phyloP scores from a whole-genome alignment of 1,140 invertebrate genomes.

The Trachelipus rathkii region DNA sequence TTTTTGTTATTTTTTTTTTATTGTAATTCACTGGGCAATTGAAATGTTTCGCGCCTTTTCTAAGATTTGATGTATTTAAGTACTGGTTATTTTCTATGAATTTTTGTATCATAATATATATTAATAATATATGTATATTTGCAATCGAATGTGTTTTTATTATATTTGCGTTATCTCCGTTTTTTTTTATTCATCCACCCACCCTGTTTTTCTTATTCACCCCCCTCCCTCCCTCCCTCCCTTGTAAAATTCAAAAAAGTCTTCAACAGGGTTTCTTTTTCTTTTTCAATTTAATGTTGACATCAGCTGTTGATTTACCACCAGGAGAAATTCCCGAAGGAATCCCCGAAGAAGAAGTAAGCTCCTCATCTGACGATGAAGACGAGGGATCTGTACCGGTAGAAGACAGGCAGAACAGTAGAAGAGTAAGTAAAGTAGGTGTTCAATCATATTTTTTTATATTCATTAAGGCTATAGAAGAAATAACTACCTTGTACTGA shows the following conservation, averaged over 20 bases:
- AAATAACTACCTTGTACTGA: no score
- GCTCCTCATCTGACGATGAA: slow-evolving; percentile 52
- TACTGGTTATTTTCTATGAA: no score
- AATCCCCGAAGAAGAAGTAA: slow-evolving; percentile 57
- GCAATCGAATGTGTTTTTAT: no score
- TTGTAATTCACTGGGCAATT: no score
- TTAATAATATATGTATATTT: no score
- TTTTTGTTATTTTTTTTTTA: no score
- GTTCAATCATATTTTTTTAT: neutral
- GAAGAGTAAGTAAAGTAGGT: slow-evolving; percentile 33
- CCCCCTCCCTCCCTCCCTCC: neutral
- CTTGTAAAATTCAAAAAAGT: no score
- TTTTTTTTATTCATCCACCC: neutral
- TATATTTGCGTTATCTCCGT: no score
- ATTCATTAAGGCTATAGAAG: neutral
- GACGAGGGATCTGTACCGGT: slow-evolving; percentile 52
- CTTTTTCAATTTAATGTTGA: slow-evolving; percentile 1
- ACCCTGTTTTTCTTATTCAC: neutral
- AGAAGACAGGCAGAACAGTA: slow-evolving; percentile 46
- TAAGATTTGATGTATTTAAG: no score
- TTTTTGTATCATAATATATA: no score
- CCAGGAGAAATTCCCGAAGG: slow-evolving; percentile 54
- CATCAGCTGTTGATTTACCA: neutral
- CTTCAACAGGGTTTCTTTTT: neutral
- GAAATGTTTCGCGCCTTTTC: no score